Base-by-base conservation (phyloP, 2,888 invertebrate genomes). In the Gryllus longicercus region DNA sequence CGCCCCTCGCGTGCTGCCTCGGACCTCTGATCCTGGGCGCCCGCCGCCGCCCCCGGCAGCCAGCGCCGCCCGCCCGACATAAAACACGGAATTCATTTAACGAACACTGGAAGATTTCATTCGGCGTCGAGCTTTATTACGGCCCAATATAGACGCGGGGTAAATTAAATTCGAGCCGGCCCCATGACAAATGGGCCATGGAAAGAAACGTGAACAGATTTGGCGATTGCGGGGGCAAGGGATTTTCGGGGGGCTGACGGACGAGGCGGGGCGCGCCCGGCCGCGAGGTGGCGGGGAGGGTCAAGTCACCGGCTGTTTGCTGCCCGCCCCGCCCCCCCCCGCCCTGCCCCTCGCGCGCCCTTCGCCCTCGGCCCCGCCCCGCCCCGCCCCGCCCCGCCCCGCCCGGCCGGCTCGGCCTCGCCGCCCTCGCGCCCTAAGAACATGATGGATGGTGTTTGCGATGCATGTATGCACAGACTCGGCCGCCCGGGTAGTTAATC, bases 141-240 rank as follows among this genome's bases (percentile, higher is more conserved):
- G 14, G 63, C 63, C 63, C 63, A n/a, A 63, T 63, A 63, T n/a
- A 63, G 63, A 63, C 63, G 63, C 16, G 63, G 63, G 63, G 63
- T 63, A 63, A 63, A 63, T 63, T 63, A 63, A 63, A 63, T 63
- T 63, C 63, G 63, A 63, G 63, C 63, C 16, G 16, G 63, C 63
- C 63, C 63, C 63, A 63, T 63, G 63, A 63, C 63, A 63, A 63
- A 63, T 63, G 63, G 63, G 63, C 14, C 63, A 63, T 63, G 11
- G 63, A 63, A 63, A 63, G 63, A 63, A 63, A 63, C 63, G n/a
- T 63, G 63, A 63, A 63, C 63, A 63, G 63, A 63, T 63, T 63
- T 63, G 4, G 63, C 63, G 63, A 63, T 63, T 63, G n/a, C 14
- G 63, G 63, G 63, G 4, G n/a, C 63, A 5, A 11, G 63, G n/a